A percentile compares a stretch with the other conserved stretches of the same genome.
Conservation (phyloP, 2,888 invertebrate genomes). For the Lasiommata megera region DNA sequence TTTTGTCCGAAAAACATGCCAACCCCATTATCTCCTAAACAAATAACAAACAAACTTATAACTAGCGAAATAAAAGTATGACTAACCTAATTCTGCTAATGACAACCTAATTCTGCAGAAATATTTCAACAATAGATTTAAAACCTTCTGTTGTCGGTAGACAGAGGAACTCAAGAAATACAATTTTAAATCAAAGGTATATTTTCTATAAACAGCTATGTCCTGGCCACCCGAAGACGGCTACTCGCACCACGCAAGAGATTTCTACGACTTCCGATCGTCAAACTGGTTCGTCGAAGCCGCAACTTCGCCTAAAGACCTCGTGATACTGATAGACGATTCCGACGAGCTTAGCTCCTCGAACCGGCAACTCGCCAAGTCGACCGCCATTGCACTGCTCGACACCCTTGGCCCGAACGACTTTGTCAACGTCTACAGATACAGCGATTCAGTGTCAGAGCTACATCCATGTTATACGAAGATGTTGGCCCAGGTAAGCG, state of each 20-base stretch:
- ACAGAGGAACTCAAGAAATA: neutral
- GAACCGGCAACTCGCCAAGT: constrained; percentile 91
- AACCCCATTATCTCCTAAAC: no score
- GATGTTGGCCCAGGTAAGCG: constrained; percentile 89
- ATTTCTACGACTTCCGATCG: constrained; percentile 96
- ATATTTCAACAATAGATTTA: no score
- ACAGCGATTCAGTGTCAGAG: constrained; percentile 91
- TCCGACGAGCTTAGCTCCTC: constrained; percentile 94
- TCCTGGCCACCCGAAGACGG: constrained; percentile 92
- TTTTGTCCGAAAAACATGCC: no score
- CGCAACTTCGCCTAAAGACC: constrained; percentile 98
- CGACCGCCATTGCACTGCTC: constrained; percentile 93
- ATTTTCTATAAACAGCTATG: constrained; percentile 73
- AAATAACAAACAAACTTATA: no score
- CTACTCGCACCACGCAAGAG: constrained; percentile 88
- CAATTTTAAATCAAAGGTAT: neutral
- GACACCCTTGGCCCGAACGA: constrained; percentile 98
- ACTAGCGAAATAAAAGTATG: no score
- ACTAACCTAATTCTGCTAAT: no score
- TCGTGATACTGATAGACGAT: constrained; percentile 95
- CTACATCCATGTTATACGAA: constrained; percentile 95
- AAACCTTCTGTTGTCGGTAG: no score
- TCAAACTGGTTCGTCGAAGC: constrained; percentile 98
- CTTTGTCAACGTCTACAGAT: constrained; percentile 96
- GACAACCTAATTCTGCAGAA: no score